Percentiles rank a stretch among this genome's conserved stretches.
Evolutionary conservation across 2,113 vertebrate genomes (phyloP).

Genomic region (mouse (Mus musculus)): GRCm39 chr7:87919001-87919500

Average conservation of each 20-base stretch:
- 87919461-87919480: neutral
- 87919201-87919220: conserved; percentile 12
- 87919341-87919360: too few species aligned
- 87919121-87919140: neutral
- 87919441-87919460: neutral
- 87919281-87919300: neutral
- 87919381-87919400: neutral
- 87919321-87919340: neutral
- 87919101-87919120: neutral
- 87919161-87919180: neutral
- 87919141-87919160: too few species aligned
- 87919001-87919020: neutral
- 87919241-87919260: neutral
- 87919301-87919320: too few species aligned
- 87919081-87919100: neutral
- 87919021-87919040: neutral
- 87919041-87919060: neutral
- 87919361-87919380: neutral
- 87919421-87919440: neutral
- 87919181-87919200: conserved; percentile 17
- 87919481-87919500: neutral
- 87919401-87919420: neutral
- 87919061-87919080: neutral
- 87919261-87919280: neutral
- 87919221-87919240: neutral